Evolutionary conservation across 2,888 invertebrate species (phyloP).

Genomic region (Mylabris sibirica): DNA sequence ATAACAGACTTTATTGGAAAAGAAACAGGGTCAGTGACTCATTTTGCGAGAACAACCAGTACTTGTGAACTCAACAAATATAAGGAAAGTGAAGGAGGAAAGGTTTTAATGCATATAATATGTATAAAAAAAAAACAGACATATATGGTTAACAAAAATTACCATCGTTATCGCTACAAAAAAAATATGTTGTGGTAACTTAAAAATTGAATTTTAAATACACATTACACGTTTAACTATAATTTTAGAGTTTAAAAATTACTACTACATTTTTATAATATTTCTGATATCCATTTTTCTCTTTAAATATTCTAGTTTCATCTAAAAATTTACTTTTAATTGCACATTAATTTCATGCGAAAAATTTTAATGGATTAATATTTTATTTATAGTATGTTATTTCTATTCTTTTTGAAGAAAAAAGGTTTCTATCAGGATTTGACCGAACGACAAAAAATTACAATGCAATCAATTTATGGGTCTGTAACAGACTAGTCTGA

Average conservation of each 20-base stretch:
- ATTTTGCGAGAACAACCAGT: conserved; percentile 17
- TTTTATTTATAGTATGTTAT: neutral
- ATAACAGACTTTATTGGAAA: neutral
- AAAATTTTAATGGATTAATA: no score
- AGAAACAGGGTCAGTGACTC: conserved; percentile 20
- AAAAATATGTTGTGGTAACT: no score
- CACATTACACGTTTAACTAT: no score
- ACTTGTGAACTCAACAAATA: neutral
- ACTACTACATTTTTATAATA: no score
- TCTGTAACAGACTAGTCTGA: conserved; percentile 85
- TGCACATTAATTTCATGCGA: no score
- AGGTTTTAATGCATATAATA: neutral
- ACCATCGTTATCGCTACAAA: neutral
- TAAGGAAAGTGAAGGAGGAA: neutral
- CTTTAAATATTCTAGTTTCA: no score
- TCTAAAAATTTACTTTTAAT: no score
- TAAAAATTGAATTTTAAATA: neutral
- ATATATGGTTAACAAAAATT: neutral
- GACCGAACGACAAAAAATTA: neutral
- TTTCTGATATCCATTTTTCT: no score
- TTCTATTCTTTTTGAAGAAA: neutral
- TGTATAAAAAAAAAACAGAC: neutral
- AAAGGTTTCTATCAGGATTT: conserved; percentile 21
- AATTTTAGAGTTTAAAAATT: no score
- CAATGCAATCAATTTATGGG: conserved; percentile 45